Conservation (phyloP, 2,113 vertebrate species). For the Pluvialis apricaria region DNA sequence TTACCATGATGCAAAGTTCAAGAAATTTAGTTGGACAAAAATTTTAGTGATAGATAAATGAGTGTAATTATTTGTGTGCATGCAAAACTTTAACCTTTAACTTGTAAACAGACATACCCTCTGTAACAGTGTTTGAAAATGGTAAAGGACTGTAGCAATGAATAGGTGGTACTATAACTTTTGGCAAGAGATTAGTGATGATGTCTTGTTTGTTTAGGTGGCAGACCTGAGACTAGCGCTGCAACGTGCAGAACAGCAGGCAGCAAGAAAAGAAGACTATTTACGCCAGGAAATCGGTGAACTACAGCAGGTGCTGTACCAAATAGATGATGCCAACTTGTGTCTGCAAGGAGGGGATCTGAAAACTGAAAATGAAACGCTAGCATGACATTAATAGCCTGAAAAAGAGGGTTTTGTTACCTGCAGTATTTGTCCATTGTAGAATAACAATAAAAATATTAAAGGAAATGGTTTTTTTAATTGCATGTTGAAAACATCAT, state of each 20-base stretch:
- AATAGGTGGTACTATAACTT: background rate
- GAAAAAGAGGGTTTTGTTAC: background rate
- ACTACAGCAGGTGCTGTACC: slow-evolving; percentile 86
- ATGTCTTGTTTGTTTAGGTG: slow-evolving; percentile 75
- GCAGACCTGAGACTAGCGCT: slow-evolving; percentile 88
- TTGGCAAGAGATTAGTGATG: background rate
- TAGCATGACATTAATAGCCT: background rate
- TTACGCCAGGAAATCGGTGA: slow-evolving; percentile 93
- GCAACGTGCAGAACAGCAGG: slow-evolving; percentile 91
- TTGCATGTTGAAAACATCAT: background rate
- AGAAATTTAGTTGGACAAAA: background rate
- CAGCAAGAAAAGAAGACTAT: slow-evolving; percentile 95
- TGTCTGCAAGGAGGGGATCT: background rate
- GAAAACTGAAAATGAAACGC: background rate
- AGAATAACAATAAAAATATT: background rate
- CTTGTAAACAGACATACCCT: background rate
- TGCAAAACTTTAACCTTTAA: background rate
- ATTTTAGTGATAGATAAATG: background rate
- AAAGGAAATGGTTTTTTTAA: background rate
- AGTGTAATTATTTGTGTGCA: accelerated
- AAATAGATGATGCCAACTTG: background rate
- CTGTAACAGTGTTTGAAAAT: background rate
- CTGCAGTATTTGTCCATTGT: background rate
- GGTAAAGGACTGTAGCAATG: background rate
- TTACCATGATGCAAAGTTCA: background rate